These are phyloP conservation scores for Smutsia temminckii DNA, from an alignment of 2,797 vertebrate species.

Conservation along the genomic window DNA sequence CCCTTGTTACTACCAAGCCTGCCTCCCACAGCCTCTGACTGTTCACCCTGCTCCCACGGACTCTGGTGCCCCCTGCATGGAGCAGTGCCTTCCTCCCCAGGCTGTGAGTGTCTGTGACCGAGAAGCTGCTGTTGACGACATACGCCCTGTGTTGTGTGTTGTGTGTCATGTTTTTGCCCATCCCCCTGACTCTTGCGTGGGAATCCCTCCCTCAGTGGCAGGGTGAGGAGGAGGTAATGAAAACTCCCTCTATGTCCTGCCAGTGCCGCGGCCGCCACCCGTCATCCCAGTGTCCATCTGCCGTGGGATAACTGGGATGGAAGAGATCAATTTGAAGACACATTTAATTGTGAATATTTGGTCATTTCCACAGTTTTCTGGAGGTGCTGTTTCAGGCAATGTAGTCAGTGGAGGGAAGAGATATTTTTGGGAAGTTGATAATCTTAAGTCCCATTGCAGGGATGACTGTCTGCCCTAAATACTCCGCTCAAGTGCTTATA, in stretches of 20 bases:
- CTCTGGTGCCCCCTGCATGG: background rate
- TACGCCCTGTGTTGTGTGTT: background rate
- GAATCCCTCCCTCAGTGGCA: background rate
- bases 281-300: background rate
- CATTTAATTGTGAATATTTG: background rate
- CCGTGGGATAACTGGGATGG: background rate
- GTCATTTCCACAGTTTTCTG: background rate
- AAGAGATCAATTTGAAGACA: background rate
- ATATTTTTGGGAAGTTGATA: background rate
- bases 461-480: background rate
- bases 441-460: background rate
- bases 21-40: background rate
- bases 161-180: background rate
- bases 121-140: background rate
- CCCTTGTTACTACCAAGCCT: background rate
- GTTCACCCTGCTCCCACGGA: background rate
- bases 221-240: background rate
- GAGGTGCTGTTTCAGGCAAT: background rate
- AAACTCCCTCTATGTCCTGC: background rate
- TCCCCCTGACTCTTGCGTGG: background rate
- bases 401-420: background rate
- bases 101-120: no score
- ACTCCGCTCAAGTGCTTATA: background rate
- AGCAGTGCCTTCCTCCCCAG: background rate
- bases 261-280: accelerated